Conservation (phyloP, 2,888 invertebrate species). For the Rhopalosiphum nymphaeae region DNA sequence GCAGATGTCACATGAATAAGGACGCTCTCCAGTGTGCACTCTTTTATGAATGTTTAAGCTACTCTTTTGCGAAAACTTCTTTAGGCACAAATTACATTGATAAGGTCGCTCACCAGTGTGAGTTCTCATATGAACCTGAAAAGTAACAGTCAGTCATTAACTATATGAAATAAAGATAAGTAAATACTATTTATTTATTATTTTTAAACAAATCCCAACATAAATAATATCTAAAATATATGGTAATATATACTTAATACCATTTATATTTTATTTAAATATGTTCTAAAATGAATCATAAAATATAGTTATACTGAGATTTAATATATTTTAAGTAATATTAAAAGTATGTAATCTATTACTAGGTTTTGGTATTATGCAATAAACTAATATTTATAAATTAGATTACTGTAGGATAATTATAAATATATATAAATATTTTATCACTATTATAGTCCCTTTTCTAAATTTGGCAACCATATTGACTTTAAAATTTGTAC, state of each 20-base stretch:
- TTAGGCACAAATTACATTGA: conserved; percentile 81
- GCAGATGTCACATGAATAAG: conserved; percentile 84
- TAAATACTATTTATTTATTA: not conserved
- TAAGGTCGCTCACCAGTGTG: conserved; percentile 83
- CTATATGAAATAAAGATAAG: not conserved
- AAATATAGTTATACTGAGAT: not conserved
- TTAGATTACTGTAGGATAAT: not conserved
- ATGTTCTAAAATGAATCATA: not conserved
- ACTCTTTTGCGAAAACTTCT: conserved; percentile 85
- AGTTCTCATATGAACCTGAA: conserved; percentile 81
- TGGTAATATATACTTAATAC: not conserved
- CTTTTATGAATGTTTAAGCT: conserved; percentile 86
- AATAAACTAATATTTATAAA: not conserved
- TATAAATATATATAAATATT: too few relatives aligned
- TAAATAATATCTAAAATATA: not conserved
- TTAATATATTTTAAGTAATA: not conserved
- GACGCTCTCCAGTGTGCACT: conserved; percentile 84
- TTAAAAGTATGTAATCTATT: not conserved
- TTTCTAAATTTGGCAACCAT: too few relatives aligned
- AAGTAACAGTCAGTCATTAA: not conserved
- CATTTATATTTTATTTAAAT: not conserved
- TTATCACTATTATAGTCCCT: too few relatives aligned
- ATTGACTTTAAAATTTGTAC: too few relatives aligned
- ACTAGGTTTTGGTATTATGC: too few relatives aligned
- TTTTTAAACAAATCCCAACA: not conserved